Conservation (phyloP, 2,888 invertebrate genomes). For the Mesorhabditis spiculigera region DNA sequence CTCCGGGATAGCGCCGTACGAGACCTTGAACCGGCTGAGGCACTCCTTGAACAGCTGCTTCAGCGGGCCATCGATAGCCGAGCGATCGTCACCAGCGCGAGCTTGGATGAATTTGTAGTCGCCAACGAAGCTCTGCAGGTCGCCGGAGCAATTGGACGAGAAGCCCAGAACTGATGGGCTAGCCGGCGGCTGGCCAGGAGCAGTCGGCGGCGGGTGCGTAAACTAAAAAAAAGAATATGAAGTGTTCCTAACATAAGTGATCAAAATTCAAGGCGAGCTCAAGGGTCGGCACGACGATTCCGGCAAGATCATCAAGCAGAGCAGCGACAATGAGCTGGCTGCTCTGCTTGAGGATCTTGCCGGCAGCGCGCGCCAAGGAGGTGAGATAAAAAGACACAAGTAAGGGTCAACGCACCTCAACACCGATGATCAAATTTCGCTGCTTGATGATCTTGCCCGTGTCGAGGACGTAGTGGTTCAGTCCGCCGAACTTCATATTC, state of each 20-base stretch:
- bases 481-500: conserved; percentile 13
- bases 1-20: neutral
- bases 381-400: too few species aligned
- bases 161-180: conserved; percentile 21
- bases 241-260: too few species aligned
- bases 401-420: neutral
- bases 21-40: neutral
- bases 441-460: conserved; percentile 12
- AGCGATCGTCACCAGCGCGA: neutral
- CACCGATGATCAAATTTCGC: neutral
- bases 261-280: neutral
- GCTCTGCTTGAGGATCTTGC: too few species aligned
- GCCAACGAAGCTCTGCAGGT: conserved; percentile 23
- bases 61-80: conserved; percentile 13
- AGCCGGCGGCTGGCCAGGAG: neutral
- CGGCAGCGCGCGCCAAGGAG: too few species aligned
- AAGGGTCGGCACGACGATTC: neutral
- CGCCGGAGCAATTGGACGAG: conserved; percentile 20
- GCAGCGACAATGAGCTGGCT: too few species aligned
- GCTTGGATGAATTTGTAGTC: conserved; percentile 22
- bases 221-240: neutral
- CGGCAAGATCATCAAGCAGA: neutral
- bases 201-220: neutral
- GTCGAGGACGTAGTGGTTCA: conserved; percentile 14
- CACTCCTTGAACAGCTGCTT: conserved; percentile 12